Conservation (phyloP, 2,888 invertebrate genomes). For the Calameuta idolon region DNA sequence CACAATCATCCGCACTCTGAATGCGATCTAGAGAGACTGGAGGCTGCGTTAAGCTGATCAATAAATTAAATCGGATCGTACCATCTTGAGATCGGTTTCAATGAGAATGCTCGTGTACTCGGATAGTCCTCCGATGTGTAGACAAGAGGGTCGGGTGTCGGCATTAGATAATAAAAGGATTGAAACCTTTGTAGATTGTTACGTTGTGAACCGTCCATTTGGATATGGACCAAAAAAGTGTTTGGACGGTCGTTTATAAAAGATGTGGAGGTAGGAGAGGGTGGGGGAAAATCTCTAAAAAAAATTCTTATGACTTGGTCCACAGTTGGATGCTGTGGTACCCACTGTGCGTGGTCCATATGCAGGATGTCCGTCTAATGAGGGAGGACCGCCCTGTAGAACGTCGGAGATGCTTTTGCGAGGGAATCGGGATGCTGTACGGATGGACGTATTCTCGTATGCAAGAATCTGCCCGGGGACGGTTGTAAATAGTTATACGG, state of each 20-base stretch:
- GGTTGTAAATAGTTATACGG: slow-evolving; percentile 59
- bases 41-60: slow-evolving; percentile 41
- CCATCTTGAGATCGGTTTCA: slow-evolving; percentile 12
- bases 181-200: background rate
- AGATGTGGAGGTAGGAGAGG: slow-evolving; percentile 18
- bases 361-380: background rate
- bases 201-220: background rate
- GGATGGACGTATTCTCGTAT: slow-evolving; percentile 38
- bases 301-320: background rate
- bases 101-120: slow-evolving; percentile 27
- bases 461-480: slow-evolving; percentile 48
- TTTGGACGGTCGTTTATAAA: background rate
- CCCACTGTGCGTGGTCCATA: background rate
- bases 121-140: slow-evolving; percentile 35
- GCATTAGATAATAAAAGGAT: background rate
- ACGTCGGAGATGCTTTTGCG: background rate
- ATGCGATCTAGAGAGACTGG: slow-evolving; percentile 27
- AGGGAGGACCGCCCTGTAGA: slow-evolving; percentile 5
- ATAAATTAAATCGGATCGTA: slow-evolving; percentile 51
- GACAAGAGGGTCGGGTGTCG: background rate
- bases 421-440: slow-evolving; percentile 7
- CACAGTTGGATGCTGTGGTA: background rate
- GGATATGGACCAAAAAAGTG: background rate
- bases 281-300: slow-evolving; percentile 16
- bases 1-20: slow-evolving; percentile 27